Base-by-base conservation (phyloP, 2,797 vertebrate species). In the Brachyrhaphis roseni region DNA sequence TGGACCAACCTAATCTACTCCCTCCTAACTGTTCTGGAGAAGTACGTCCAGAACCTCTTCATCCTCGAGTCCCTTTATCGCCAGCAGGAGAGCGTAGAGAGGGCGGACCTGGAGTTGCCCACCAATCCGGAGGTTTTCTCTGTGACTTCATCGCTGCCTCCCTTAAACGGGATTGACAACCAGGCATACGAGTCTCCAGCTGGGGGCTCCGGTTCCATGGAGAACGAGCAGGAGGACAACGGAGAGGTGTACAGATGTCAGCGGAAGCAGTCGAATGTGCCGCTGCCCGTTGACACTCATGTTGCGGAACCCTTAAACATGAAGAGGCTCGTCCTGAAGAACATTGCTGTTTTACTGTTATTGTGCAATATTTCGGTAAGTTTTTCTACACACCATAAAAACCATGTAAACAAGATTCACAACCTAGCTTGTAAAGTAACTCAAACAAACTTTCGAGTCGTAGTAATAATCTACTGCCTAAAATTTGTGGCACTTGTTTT, bases 341-440 rank as follows among this genome's bases (percentile, higher is more conserved):
- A 99, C 83, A 96, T 99, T 0, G 90, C 97, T 0, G 95, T 97
- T 8, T 99, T 99, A 88, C 90, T 99, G 75, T 96, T 99, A 81
- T 96, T 99, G 88, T 98, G 97, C 93, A 99, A 99, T 83, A 96
- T 98, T 89, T 98, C 98, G 93, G 98, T 99, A 96, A 97, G 96
- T 75, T 45, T 71, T 45, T 39, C 62, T 39, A 20, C 39, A 41
- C 23, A 26, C 34, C 11, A 3, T 23, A 4, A 20, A 68, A 23
- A 39, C 2, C 36, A 1, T 23, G 8, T n/a, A 26, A 68, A 10
- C 41, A 12, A 1, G 15, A 70, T 26, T 43, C 10, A 70, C 12
- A 41, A 41, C 36, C 4, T 23, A 10, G 18, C 16, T 66, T 66
- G 62, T 18, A 66, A 36, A 36, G 16, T 64, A 34, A 36, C 16